A percentile compares a stretch with the other conserved stretches of the same genome.
These are phyloP conservation scores for Drosophila persimilis DNA, from an alignment of 1,140 invertebrate species.

Conservation along the genomic window DNA sequence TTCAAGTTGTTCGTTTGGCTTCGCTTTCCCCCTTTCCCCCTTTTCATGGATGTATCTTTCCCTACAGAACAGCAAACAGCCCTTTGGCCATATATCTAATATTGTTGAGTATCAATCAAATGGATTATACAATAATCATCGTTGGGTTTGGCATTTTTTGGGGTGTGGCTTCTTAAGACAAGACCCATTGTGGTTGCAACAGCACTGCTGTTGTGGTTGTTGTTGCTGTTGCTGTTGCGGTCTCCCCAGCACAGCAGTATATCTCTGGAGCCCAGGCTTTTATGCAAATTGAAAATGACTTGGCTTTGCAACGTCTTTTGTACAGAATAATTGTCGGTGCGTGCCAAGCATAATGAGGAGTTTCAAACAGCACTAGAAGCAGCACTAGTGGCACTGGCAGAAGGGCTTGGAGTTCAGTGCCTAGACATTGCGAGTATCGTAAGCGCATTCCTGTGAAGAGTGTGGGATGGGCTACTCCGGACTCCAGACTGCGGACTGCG, in stretches of 20 bases:
- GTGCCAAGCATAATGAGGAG: constrained; percentile 71
- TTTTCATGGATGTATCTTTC: constrained; percentile 5
- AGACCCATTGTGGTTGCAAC: constrained; percentile 16
- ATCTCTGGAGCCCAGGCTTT: constrained; percentile 51
- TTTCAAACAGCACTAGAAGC: constrained; percentile 18
- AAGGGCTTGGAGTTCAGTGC: constrained; percentile 46
- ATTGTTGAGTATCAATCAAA: constrained; percentile 68
- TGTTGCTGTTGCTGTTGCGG: constrained; percentile 7
- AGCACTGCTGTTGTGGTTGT: constrained; percentile 12
- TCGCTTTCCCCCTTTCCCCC: constrained; percentile 22
- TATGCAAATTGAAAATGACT: constrained; percentile 77
- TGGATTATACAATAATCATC: constrained; percentile 53
- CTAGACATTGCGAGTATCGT: constrained; percentile 33
- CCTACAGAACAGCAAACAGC: constrained; percentile 1
- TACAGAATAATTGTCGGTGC: constrained; percentile 76
- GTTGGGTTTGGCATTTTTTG: constrained; percentile 14
- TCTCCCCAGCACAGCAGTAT: constrained; percentile 35
- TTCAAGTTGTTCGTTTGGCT: constrained; percentile 44
- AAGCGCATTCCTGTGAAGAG: constrained; percentile 32
- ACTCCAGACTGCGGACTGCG: no score
- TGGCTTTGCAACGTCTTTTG: constrained; percentile 72
- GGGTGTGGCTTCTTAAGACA: constrained; percentile 32
- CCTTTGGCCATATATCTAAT: constrained; percentile 28
- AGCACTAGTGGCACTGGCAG: constrained; percentile 7
- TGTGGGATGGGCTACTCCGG: constrained; percentile 24